Evolutionary conservation across 1,140 invertebrate genomes (phyloP), one percentile per base, ranked within the genome.

Genomic region (Euglossa dilemma): DNA sequence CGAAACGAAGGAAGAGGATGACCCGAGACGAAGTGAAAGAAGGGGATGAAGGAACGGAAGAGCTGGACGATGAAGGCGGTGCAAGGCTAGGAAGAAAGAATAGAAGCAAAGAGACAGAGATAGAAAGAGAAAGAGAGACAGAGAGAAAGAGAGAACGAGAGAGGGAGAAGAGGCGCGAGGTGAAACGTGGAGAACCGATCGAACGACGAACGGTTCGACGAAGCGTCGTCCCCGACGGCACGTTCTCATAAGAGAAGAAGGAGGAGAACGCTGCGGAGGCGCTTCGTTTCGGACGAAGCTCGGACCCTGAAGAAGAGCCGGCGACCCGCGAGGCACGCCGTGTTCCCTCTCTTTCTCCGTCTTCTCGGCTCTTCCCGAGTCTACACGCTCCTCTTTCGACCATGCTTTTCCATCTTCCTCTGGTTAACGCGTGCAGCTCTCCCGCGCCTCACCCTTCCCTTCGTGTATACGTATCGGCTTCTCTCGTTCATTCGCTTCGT

Each of bases 301-400:
- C 89, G 88, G 92, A 93, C 91, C 92, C 90, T 89, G 91, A 93
- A 93, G 91, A 93, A 93, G 93, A 92, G 91, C 91, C 92, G 91
- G 91, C 92, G 91, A 93, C 91, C 92, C 93, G 92, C 92, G 91
- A 93, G 91, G 87, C 90, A 92, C 89, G 88, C 89, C 83, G 74
- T 69, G 80, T 85, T 81, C 89, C 84, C 85, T 87, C 86, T 87
- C 83, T 82, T 78, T 88, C 82, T 84, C 72, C 83, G 56, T 89
- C 83, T 80, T 90, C 87, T 89, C 69, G 76, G 87, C 87, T 90
- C 70, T 86, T 77, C 59, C 69, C 77, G 36, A 80, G 50, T 36
- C 69, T 73, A 50, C 66, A 25, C 67, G 78, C 56, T 85, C 78
- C 81, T 74, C 69, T 78, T 77, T 57, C 73, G 63, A n/a, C 20